Percentiles rank a stretch among this genome's conserved stretches.
Evolutionary conservation across 2,888 invertebrate species (phyloP).

Genomic region (Parascotia fuliginaria): DNA sequence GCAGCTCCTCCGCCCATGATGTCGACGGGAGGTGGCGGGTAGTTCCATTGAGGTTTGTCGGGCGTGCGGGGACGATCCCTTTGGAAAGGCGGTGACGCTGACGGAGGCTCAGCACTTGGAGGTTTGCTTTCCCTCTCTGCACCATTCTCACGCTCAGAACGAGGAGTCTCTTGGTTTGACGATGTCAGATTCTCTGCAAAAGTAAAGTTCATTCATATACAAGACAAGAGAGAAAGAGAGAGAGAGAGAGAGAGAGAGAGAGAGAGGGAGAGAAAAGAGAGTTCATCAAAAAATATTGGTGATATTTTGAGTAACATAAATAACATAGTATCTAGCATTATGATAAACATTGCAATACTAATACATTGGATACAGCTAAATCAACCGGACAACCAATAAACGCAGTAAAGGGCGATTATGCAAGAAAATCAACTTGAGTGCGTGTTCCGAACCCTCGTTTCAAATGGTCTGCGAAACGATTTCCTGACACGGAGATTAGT

Average conservation of each 20-base stretch:
- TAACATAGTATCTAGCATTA: neutral
- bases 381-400: slow-evolving; percentile 64
- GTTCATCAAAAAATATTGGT: too few relatives aligned
- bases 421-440: slow-evolving; percentile 78
- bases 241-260: too few relatives aligned
- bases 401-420: slow-evolving; percentile 74
- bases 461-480: slow-evolving; percentile 85
- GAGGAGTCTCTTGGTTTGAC: slow-evolving; percentile 67
- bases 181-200: slow-evolving; percentile 72
- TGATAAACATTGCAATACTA: neutral
- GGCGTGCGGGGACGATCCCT: slow-evolving; percentile 78
- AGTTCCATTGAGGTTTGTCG: slow-evolving; percentile 84
- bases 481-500: slow-evolving; percentile 86
- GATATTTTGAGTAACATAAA: too few relatives aligned
- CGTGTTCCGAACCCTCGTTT: slow-evolving; percentile 81
- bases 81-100: slow-evolving; percentile 78
- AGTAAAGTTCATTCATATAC: slow-evolving; percentile 41
- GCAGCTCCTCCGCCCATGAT: slow-evolving; percentile 94
- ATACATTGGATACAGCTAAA: slow-evolving; percentile 43
- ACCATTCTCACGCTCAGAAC: slow-evolving; percentile 77
- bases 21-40: slow-evolving; percentile 86
- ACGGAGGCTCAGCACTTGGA: slow-evolving; percentile 75
- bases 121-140: slow-evolving; percentile 81
- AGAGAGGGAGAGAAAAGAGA: too few relatives aligned
- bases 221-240: too few relatives aligned